Evolutionary conservation across 2,888 invertebrate genomes (phyloP).

Genomic region (Ophion ventricosus): DNA sequence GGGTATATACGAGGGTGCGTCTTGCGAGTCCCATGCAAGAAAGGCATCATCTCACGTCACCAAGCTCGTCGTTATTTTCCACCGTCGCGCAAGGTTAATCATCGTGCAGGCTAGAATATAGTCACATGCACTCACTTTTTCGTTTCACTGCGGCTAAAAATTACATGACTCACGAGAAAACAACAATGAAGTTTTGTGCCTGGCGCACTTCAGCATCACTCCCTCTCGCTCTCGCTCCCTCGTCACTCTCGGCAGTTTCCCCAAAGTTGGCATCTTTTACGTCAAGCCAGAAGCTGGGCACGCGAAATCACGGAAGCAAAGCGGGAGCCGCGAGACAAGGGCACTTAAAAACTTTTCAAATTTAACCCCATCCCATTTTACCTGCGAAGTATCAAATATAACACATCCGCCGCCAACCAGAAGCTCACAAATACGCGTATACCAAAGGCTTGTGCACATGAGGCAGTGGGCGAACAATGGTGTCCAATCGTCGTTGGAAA

Average conservation of each 20-base stretch:
- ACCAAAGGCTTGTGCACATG: not conserved
- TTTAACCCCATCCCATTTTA: constrained; percentile 79
- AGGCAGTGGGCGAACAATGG: not conserved
- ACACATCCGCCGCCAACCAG: constrained; percentile 14
- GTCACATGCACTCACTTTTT: not conserved
- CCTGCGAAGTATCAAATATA: constrained; percentile 38
- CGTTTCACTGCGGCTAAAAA: constrained; percentile 31
- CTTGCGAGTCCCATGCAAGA: constrained; percentile 35
- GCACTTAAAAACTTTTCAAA: constrained; percentile 82
- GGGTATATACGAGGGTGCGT: constrained; percentile 1
- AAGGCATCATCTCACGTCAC: constrained; percentile 59
- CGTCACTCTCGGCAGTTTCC: constrained; percentile 54
- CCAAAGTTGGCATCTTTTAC: constrained; percentile 54
- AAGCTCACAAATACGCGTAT: not conserved
- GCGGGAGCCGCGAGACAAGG: constrained; percentile 62
- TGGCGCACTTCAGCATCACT: constrained; percentile 11
- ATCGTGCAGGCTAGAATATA: constrained; percentile 71
- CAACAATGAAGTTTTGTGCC: constrained; percentile 68
- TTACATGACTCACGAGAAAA: constrained; percentile 80
- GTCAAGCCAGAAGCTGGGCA: constrained; percentile 25
- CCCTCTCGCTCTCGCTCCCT: constrained; percentile 20
- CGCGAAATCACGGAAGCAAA: constrained; percentile 70
- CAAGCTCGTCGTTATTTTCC: constrained; percentile 78
- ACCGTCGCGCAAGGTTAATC: constrained; percentile 82
- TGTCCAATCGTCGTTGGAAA: not conserved